Evolutionary conservation across 2,888 invertebrate species (phyloP), one percentile per base, ranked within the genome.

Genomic region (Lepidochrysops patricia): DNA sequence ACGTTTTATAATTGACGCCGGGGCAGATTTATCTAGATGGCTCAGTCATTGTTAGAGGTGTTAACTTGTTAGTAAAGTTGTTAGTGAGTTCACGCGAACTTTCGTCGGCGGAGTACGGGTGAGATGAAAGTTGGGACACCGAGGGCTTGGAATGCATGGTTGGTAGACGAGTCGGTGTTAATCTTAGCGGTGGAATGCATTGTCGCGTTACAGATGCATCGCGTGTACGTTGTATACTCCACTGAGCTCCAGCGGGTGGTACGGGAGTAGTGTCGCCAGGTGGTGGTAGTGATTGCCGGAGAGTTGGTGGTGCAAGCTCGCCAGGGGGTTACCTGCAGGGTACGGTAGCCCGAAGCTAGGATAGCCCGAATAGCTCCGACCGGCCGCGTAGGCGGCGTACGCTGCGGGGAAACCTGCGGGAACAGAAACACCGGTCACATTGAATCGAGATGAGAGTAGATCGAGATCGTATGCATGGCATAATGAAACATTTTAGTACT

Each of bases 311-410:
- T 93, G 93, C 92, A 94, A 92, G 92, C 93, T 93, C 91, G 92
- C 91, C 91, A 94, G 92, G 90, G 93, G 88, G 93, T 97, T 96
- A 97, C 97, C 97, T 96, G 97, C 95, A 87, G 97, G 97, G 91
- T 97, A 97, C 88, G 97, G 97, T 91, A 97, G 96, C 93, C 97
- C 97, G 93, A 97, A 97, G 93, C 97, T 96, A 92, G 97, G 96
- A 93, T 97, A 97, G 92, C 97, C 96, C 92, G 97, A 96, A 92
- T 97, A 97, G 89, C 97, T 96, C 91, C 97, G 95, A 90, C 97
- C 96, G 87, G 97, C 96, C 92, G 97, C 97, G 91, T 97, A 97
- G 83, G 97, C 97, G 91, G 97, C 97, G 91, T 97, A 97, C 80
- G 97, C 97, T 88, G 97, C 96, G 91, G 97, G 96, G 90, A 97